Evolutionary conservation across 2,113 vertebrate species (phyloP), one percentile per base, ranked within the genome.

Genomic region (Burhinus bistriatus): DNA sequence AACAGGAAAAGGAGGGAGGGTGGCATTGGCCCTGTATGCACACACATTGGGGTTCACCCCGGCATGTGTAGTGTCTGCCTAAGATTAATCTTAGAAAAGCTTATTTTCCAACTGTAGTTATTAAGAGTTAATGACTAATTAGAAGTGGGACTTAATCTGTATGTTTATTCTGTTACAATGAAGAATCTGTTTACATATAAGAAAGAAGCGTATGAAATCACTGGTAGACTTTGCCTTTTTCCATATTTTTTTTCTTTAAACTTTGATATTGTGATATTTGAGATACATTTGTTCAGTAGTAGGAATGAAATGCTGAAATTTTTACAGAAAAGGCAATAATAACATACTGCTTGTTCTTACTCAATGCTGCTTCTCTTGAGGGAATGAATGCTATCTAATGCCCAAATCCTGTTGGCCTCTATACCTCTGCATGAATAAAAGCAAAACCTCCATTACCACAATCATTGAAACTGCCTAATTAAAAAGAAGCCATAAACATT

Each of bases 61-160:
- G 0, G 13, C 71, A 17, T 42, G 18, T 77, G 19, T 40, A 65
- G 34, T 40, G 42, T 93, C 87, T 96, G 36, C 38, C 66, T 83
- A 49, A 87, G 73, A 71, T 86, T 95, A 79, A 85, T 97, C 69
- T 88, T 86, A 90, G 30, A 45, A 77, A 87, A 87, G 75, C 66
- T 92, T 89, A 44, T 78, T 97, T 88, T 95, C 66, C 64, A 70
- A 77, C 82, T 79, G 22, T 82, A 89, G 44, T 83, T 96, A 47
- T 89, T 97, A 87, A 96, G 58, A 66, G 47, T 94, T 96, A 94
- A 96, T 95, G 87, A 61, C 96, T 97, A 95, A 94, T 78, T 95
- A 68, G 66, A 75, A 62, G 30, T 47, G 66, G n/a, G 27, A 58
- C 20, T 62, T 80, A 61, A 51, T 93, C 68, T 70, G 12, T 66